Evolutionary conservation across 2,113 vertebrate species (phyloP), one percentile per base, ranked within the genome.

Genomic region (Takifugu flavidus): DNA sequence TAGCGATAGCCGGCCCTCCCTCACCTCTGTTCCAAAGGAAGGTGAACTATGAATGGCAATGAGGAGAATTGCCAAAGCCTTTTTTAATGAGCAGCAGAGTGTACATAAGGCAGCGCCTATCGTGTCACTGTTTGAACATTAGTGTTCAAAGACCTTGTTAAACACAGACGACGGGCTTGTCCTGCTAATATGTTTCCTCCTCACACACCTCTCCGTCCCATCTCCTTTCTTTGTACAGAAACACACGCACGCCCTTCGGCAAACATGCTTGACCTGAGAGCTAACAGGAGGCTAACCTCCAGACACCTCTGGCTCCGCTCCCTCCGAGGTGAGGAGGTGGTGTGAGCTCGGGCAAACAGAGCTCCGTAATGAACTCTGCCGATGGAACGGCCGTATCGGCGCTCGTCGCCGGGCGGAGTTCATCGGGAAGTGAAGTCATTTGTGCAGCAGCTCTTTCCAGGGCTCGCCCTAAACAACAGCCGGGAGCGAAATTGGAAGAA

Each of bases 201-300:
- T 77, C 67, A 65, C 59, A 45, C 39, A 64, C 45, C 73, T 15
- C 12, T 34, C n/a, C 45, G 47, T 59, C 15, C 50, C 10, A 79
- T 63, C 56, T 54, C 52, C 59, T 57, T 54, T 45, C 10, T 54
- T 27, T 6, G 65, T 55, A 67, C 66, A 70, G 60, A 62, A 56
- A 73, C 57, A 77, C 61, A 65, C 72, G 72, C 66, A 66, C 69
- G 66, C 59, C 58, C 65, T 51, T 73, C 47, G 65, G 80, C 82
- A 89, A 90, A 90, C 82, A 90, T 27, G 12, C 67, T 27, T 56
- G 70, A 83, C 80, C 83, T 64, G 59, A 53, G 65, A 80, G 86
- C 82, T 81, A 83, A 87, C 78, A 84, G 78, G 49, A 59, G 58
- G 45, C 20, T 55, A 53, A 73, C 71, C 71, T 79, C 71, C 52